Evolutionary conservation across 2,888 invertebrate species (phyloP).

Genomic region (Autographa gamma): DNA sequence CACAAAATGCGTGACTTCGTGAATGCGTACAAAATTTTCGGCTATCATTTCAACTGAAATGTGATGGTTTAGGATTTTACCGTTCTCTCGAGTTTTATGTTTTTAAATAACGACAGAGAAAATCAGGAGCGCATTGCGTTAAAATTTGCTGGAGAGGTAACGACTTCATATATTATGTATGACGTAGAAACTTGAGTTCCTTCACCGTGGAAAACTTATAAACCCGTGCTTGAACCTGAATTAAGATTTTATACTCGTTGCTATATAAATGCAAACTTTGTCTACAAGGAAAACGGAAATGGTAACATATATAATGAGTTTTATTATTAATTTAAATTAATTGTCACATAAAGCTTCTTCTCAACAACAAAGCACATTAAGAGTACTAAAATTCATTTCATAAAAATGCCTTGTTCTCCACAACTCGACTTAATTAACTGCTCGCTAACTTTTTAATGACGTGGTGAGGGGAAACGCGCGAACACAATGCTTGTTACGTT

Average conservation of each 20-base stretch:
- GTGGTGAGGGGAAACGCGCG: constrained; percentile 30
- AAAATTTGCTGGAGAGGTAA: constrained; percentile 18
- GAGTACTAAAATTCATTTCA: constrained; percentile 25
- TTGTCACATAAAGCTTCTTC: constrained; percentile 9
- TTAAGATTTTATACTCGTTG: constrained; percentile 11
- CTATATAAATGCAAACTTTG: neutral
- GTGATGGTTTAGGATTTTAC: constrained; percentile 3
- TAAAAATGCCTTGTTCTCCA: constrained; percentile 33
- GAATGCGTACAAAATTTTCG: neutral
- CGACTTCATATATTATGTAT: constrained; percentile 45
- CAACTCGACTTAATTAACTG: constrained; percentile 49
- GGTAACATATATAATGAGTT: neutral
- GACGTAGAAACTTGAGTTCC: constrained; percentile 29
- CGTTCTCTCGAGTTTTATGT: constrained; percentile 14
- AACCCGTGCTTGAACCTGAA: constrained; percentile 22
- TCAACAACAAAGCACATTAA: constrained; percentile 13
- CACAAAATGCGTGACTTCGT: neutral
- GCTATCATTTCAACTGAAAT: neutral
- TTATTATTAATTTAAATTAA: constrained; percentile 12
- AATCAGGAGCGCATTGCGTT: constrained; percentile 31
- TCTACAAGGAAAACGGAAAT: neutral
- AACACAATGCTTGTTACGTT: constrained; percentile 19
- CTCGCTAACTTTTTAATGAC: constrained; percentile 44
- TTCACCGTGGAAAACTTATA: constrained; percentile 19
- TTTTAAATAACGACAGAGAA: constrained; percentile 26